Percentiles rank a stretch among this genome's conserved stretches.
phyloP scores from a whole-genome alignment of 1,140 invertebrate genomes.

The Drosophila nannoptera region DNA sequence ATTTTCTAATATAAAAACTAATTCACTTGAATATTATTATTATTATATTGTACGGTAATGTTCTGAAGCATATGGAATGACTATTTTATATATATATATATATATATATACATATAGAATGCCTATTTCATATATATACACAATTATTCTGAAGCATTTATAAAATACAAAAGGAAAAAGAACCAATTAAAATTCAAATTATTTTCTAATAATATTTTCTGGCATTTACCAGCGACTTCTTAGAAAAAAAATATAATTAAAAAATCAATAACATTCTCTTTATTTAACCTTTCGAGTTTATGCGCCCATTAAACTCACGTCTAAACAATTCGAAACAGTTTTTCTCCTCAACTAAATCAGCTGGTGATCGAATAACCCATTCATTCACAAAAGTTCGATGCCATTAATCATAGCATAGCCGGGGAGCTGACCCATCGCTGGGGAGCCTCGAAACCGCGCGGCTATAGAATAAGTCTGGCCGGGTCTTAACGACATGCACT shows the following conservation, averaged over 20 bases:
- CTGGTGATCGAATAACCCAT: background rate
- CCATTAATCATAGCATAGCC: slow-evolving; percentile 25
- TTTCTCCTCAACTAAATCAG: background rate
- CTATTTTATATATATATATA: too few relatives aligned
- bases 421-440: slow-evolving; percentile 8
- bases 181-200: background rate
- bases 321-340: slow-evolving; percentile 1
- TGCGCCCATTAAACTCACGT: slow-evolving; percentile 9
- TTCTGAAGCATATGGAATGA: too few relatives aligned
- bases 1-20: too few relatives aligned
- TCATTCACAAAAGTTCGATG: background rate
- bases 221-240: background rate
- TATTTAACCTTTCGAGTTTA: slow-evolving; percentile 2
- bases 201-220: background rate
- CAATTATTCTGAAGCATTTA: too few relatives aligned
- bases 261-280: slow-evolving; percentile 4
- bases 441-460: background rate
- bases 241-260: background rate
- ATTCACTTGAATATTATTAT: too few relatives aligned
- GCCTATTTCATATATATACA: too few relatives aligned
- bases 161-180: too few relatives aligned
- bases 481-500: slow-evolving; percentile 32
- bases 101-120: too few relatives aligned
- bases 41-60: too few relatives aligned
- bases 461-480: slow-evolving; percentile 11